Percentiles rank a stretch among this genome's conserved stretches.
Conservation (phyloP, 1,140 invertebrate genomes). For the Fopius arisanus region DNA sequence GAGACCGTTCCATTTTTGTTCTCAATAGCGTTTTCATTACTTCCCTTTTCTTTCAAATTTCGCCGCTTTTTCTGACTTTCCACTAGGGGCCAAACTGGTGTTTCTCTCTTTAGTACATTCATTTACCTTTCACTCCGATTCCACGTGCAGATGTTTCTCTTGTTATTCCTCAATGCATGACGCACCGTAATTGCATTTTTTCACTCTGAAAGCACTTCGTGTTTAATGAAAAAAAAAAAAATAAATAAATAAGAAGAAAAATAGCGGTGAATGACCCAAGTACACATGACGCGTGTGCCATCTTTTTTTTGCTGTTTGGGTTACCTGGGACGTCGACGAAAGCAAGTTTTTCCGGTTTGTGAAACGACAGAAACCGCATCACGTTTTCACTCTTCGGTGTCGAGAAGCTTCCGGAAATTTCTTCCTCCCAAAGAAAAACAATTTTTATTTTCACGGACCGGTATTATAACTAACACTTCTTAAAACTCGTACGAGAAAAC, state of each 20-base stretch:
- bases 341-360: conserved; percentile 7
- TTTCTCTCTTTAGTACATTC: conserved; percentile 4
- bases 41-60: background rate
- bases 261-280: background rate
- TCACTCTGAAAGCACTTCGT: too few relatives aligned
- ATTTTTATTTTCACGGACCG: too few relatives aligned
- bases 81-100: background rate
- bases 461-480: too few relatives aligned
- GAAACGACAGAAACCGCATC: background rate
- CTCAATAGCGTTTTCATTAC: background rate
- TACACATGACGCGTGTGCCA: background rate
- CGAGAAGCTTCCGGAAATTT: background rate
- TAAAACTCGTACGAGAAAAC: too few relatives aligned
- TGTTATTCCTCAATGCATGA: background rate
- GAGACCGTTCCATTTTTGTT: background rate
- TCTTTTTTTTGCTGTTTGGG: background rate
- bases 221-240: background rate
- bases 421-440: background rate
- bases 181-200: background rate
- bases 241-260: background rate
- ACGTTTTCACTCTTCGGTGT: conserved; percentile 1
- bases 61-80: background rate
- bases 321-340: background rate
- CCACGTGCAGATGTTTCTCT: background rate
- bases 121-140: conserved; percentile 2